These are phyloP conservation scores for Catharus bicknelli DNA, from an alignment of 2,113 vertebrate species.

Conservation along the genomic window DNA sequence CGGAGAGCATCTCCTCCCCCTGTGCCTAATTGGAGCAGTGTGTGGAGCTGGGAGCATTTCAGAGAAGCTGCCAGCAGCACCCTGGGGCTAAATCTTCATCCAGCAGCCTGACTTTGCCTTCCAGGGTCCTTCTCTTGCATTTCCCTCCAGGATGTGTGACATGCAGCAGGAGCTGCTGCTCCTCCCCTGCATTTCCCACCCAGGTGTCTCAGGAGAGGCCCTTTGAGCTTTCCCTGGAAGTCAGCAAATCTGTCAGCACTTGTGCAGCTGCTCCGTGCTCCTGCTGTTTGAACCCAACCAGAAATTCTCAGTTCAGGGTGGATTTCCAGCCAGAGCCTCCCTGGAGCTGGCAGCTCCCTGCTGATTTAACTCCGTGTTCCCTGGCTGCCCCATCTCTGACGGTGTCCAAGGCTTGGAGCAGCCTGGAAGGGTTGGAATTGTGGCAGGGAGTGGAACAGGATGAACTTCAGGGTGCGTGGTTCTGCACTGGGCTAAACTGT, in stretches of 20 bases:
- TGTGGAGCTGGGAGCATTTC: slow-evolving; percentile 6
- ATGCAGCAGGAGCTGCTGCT: background rate
- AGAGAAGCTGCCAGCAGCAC: slow-evolving; percentile 40
- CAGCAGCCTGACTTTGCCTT: slow-evolving; percentile 35
- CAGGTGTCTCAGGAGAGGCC: background rate
- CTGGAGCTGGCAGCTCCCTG: background rate
- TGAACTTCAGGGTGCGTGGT: background rate
- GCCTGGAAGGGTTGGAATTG: background rate
- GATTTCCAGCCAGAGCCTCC: background rate
- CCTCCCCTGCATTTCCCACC: background rate
- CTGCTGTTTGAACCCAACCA: background rate
- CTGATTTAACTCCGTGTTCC: accelerated
- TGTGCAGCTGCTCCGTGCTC: background rate
- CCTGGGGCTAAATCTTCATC: slow-evolving; percentile 48
- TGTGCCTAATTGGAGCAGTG: slow-evolving; percentile 40
- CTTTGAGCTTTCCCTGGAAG: background rate
- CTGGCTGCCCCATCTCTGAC: background rate
- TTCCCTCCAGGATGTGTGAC: background rate
- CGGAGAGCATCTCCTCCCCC: background rate
- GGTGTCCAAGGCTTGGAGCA: background rate
- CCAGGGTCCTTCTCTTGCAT: background rate
- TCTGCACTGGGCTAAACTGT: background rate
- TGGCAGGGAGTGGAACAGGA: background rate
- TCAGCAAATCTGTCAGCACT: background rate
- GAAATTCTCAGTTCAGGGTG: background rate